Evolutionary conservation across 1,140 invertebrate species (phyloP).

Genomic region (Phocides pigmalion): DNA sequence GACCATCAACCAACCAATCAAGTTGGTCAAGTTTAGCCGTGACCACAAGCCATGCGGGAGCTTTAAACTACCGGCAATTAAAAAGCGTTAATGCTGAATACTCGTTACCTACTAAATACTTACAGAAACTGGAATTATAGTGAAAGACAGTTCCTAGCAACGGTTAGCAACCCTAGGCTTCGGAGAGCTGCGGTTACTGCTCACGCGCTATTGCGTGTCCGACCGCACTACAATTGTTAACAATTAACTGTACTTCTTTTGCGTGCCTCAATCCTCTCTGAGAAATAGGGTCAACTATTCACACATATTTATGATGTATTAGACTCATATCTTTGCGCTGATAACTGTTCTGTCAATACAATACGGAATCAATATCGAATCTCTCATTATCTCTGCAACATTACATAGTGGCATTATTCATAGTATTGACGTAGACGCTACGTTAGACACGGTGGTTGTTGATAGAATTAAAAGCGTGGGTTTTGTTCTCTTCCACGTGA

Average conservation of each 20-base stretch:
- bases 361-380: neutral
- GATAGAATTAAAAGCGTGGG: constrained; percentile 58
- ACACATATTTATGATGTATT: constrained; percentile 26
- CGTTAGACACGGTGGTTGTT: constrained; percentile 56
- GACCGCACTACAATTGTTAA: constrained; percentile 72
- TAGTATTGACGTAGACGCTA: constrained; percentile 54
- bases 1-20: too few relatives aligned
- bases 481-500: constrained; percentile 52
- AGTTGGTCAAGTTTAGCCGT: too few relatives aligned
- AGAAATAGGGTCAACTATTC: constrained; percentile 69
- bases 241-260: constrained; percentile 78
- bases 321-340: constrained; percentile 19
- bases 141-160: too few relatives aligned
- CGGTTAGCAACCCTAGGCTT: too few relatives aligned
- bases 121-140: too few relatives aligned
- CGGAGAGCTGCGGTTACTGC: constrained; percentile 44
- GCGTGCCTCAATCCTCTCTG: constrained; percentile 66
- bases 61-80: too few relatives aligned
- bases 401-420: constrained; percentile 51
- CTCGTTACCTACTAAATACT: too few relatives aligned
- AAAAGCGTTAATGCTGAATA: too few relatives aligned
- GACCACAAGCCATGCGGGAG: too few relatives aligned
- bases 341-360: neutral
- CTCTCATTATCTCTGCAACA: constrained; percentile 34
- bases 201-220: constrained; percentile 63